phyloP scores from a whole-genome alignment of 1,140 invertebrate species.

The Drosophila watanabei region DNA sequence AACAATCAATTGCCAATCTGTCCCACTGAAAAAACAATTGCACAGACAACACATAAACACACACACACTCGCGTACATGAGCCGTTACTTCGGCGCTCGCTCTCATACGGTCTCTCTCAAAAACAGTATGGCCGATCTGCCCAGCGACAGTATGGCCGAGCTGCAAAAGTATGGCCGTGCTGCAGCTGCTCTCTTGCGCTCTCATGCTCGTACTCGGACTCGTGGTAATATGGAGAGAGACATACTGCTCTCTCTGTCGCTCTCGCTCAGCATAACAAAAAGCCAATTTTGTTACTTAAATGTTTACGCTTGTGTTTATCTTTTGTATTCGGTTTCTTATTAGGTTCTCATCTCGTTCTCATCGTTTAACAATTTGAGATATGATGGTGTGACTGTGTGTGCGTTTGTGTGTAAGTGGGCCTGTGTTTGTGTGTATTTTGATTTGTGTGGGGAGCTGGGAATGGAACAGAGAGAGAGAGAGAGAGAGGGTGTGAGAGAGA shows the following conservation, averaged over 20 bases:
- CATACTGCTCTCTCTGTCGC: constrained; percentile 18
- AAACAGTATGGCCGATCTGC: constrained; percentile 68
- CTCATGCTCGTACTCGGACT: background rate
- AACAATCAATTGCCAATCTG: constrained; percentile 83
- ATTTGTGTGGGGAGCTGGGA: constrained; percentile 36
- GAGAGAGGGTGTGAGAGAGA: constrained; percentile 45
- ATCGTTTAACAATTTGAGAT: constrained; percentile 85
- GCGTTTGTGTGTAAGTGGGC: constrained; percentile 16
- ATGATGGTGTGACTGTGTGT: constrained; percentile 57
- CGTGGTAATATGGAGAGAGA: background rate
- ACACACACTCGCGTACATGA: constrained; percentile 33
- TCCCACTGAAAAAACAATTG: constrained; percentile 84
- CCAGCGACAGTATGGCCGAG: background rate
- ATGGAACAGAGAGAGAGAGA: background rate
- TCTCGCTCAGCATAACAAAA: constrained; percentile 76
- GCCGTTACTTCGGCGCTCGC: constrained; percentile 61
- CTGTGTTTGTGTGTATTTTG: constrained; percentile 43
- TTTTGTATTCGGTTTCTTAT: constrained; percentile 85
- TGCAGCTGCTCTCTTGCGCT: constrained; percentile 9
- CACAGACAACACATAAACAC: constrained; percentile 55
- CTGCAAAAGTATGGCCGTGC: constrained; percentile 10
- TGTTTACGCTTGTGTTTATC: constrained; percentile 85
- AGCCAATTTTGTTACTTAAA: constrained; percentile 85
- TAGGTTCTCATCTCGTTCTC: constrained; percentile 85
- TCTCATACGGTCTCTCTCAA: constrained; percentile 24